Base-by-base conservation (phyloP, 2,113 vertebrate genomes). In the Pogonocichla stellata region DNA sequence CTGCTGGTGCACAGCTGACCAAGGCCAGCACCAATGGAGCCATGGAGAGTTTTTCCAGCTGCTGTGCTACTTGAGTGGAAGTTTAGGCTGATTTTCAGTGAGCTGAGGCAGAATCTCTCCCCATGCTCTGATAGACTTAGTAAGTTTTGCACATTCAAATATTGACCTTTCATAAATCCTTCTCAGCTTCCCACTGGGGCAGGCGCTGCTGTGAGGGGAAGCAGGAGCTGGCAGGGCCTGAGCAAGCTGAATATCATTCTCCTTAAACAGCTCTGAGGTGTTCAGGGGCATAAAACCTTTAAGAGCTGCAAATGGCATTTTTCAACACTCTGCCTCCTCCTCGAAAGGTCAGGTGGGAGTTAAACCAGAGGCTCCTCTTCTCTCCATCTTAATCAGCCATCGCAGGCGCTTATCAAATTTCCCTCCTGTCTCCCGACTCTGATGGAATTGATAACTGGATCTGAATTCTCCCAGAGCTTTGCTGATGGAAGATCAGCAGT, bases 81-180 rank as follows among this genome's bases (percentile, higher is more conserved):
- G 62, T 66, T 70, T 7, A 25, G 47, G 54, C 81, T 67, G 85
- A 53, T 88, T 80, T 73, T 31, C 56, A 23, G 56, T 7, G 47
- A 82, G 90, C 90, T 66, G 84, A 25, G 26, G 67, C 75, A 80
- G 67, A 92, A 75, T 60, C 50, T 86, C 66, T 80, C 79, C 85
- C 56, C 8, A 1, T 56, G 64, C 85, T 74, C 86, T 48, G 81
- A 70, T 12, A 95, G 91, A 86, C 85, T 88, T 40, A 57, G 93
- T 74, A 86, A 88, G 91, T 96, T 95, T 96, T 96, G 92, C 88
- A 95, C 96, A 96, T 97, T 96, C 93, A 94, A 93, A 95, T 93
- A 91, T 90, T 95, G 94, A 95, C 95, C 94, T 96, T 96, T 97
- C 66, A 72, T 84, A 91, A 96, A 96, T 96, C 88, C 91, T 88